These are phyloP conservation scores for Sakesphorus luctuosus DNA, from an alignment of 2,113 vertebrate genomes.

Conservation along the genomic window DNA sequence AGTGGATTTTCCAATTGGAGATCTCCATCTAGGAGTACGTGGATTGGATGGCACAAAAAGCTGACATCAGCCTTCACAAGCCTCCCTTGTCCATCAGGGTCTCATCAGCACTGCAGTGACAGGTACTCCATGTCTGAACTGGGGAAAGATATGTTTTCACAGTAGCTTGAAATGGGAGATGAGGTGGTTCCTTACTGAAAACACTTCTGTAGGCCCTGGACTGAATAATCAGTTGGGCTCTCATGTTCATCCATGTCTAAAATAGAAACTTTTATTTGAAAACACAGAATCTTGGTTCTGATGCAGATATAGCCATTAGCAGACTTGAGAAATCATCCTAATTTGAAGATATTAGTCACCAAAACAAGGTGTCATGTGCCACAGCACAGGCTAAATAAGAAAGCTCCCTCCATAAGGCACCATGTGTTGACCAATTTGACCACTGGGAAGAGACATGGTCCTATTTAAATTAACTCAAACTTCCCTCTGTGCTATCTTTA, in stretches of 20 bases:
- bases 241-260: not conserved
- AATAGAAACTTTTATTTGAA: not conserved
- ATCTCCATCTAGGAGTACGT: not conserved
- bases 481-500: slow-evolving; percentile 1
- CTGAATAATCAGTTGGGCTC: not conserved
- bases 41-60: not conserved
- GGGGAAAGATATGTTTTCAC: not conserved
- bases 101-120: not conserved
- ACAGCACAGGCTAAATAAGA: not conserved
- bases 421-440: not conserved
- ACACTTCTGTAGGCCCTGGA: not conserved
- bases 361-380: not conserved
- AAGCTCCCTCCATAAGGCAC: not conserved
- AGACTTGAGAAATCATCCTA: not conserved
- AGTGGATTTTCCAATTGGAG: not conserved
- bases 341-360: not conserved
- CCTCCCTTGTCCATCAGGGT: not conserved
- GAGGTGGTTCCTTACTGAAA: not conserved
- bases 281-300: not conserved
- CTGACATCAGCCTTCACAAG: not conserved
- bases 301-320: not conserved
- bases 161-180: not conserved
- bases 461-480: slow-evolving; percentile 6
- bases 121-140: not conserved
- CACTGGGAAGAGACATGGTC: not conserved